phyloP scores from a whole-genome alignment of 2,113 vertebrate species.

The Sceloporus undulatus region DNA sequence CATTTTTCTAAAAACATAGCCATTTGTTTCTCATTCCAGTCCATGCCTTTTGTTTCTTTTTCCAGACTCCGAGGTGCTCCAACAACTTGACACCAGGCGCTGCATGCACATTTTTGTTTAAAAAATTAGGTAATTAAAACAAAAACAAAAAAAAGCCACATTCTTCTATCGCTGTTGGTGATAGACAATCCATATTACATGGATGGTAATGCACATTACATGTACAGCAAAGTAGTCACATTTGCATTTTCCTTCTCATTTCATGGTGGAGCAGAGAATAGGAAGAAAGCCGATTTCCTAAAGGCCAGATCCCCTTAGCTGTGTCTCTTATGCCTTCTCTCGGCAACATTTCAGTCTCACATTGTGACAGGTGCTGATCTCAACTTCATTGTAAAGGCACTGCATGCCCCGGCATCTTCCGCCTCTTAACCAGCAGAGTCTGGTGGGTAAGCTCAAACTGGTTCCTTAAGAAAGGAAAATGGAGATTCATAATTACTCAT shows the following conservation, averaged over 20 bases:
- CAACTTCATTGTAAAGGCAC: not conserved
- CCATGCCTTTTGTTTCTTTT: not conserved
- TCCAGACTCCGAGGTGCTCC: not conserved
- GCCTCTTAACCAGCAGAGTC: not conserved
- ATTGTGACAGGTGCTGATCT: conserved; percentile 1
- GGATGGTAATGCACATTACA: no score
- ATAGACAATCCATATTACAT: no score
- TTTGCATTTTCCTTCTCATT: not conserved
- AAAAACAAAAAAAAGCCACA: no score
- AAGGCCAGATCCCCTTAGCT: not conserved
- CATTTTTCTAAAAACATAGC: not conserved
- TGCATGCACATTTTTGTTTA: not conserved
- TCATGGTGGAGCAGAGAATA: not conserved
- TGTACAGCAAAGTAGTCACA: no score
- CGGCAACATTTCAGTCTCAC: not conserved
- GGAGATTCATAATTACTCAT: not conserved
- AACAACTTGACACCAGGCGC: not conserved
- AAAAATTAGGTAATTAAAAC: no score
- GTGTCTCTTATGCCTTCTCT: no score
- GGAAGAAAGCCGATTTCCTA: not conserved
- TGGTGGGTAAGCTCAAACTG: not conserved
- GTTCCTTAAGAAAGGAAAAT: not conserved
- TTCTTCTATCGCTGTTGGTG: no score
- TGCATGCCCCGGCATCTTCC: not conserved
- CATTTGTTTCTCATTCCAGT: not conserved